Conservation (phyloP, 1,140 invertebrate species). For the Phymastichus coffea region DNA sequence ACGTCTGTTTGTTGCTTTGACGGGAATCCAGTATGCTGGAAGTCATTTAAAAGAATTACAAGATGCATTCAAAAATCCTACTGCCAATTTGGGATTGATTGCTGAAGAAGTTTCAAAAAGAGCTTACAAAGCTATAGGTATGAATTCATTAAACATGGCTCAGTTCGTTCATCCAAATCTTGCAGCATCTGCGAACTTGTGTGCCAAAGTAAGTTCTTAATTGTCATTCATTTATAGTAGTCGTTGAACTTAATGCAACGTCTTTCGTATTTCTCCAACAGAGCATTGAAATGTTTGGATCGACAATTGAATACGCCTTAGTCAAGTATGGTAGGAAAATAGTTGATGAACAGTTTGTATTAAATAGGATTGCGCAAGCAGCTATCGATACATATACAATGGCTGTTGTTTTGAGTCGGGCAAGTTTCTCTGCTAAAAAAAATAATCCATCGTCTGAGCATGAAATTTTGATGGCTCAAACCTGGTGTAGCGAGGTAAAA, state of each 20-base stretch:
- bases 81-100: conserved; percentile 81
- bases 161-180: conserved; percentile 71
- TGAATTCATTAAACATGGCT: conserved; percentile 61
- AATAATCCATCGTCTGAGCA: conserved; percentile 71
- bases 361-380: conserved; percentile 86
- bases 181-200: conserved; percentile 63
- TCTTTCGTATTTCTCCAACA: conserved; percentile 44
- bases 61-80: conserved; percentile 84
- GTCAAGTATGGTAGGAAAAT: conserved; percentile 90
- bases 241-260: too few relatives aligned
- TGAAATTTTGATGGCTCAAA: conserved; percentile 74
- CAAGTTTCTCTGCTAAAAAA: conserved; percentile 69
- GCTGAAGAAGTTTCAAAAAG: conserved; percentile 84
- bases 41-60: conserved; percentile 83
- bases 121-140: conserved; percentile 75
- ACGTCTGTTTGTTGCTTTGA: conserved; percentile 95
- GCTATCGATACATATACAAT: conserved; percentile 93
- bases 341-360: conserved; percentile 87
- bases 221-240: too few relatives aligned
- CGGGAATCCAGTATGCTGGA: conserved; percentile 88
- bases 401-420: conserved; percentile 81
- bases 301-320: conserved; percentile 78
- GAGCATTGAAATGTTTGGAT: conserved; percentile 80
- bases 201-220: conserved; percentile 65
- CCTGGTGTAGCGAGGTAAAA: conserved; percentile 82